These are phyloP conservation scores for Stictonetta naevosa DNA, from an alignment of 2,113 vertebrate species.

Conservation along the genomic window DNA sequence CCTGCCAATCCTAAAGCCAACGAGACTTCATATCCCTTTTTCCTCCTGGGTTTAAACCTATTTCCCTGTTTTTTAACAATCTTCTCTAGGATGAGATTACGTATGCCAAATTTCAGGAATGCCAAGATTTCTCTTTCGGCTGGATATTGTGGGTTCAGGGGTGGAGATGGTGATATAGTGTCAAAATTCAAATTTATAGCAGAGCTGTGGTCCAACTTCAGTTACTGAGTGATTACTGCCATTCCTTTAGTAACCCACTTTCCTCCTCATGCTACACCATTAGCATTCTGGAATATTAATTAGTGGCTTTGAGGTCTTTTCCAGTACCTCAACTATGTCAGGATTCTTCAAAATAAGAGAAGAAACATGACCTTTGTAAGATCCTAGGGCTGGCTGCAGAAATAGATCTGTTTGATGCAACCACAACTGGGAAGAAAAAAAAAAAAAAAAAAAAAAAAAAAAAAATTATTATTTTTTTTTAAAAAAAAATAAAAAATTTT, in stretches of 20 bases:
- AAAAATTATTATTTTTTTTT: not conserved
- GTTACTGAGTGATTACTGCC: not conserved
- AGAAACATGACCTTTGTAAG: not conserved
- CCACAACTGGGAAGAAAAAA: not conserved
- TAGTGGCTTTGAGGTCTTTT: conserved; percentile 39
- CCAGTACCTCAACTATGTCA: conserved; percentile 23
- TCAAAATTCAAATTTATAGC: not conserved
- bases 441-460: no score
- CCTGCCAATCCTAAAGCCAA: not conserved
- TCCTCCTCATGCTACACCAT: not conserved
- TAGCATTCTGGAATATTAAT: conserved; percentile 50
- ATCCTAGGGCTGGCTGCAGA: not conserved
- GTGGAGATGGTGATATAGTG: not conserved
- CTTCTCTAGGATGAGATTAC: not conserved
- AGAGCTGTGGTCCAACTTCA: not conserved
- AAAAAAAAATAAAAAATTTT: not conserved
- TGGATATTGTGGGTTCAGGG: not conserved
- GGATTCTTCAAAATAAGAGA: conserved; percentile 28
- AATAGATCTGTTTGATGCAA: not conserved
- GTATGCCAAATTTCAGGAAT: not conserved
- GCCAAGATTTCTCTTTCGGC: not conserved
- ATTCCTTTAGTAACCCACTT: conserved; percentile 27
- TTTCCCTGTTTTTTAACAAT: not conserved
- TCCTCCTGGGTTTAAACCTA: not conserved
- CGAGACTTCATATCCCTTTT: not conserved